These are phyloP conservation scores for Colletes gigas DNA, from an alignment of 1,140 invertebrate genomes.

Conservation along the genomic window DNA sequence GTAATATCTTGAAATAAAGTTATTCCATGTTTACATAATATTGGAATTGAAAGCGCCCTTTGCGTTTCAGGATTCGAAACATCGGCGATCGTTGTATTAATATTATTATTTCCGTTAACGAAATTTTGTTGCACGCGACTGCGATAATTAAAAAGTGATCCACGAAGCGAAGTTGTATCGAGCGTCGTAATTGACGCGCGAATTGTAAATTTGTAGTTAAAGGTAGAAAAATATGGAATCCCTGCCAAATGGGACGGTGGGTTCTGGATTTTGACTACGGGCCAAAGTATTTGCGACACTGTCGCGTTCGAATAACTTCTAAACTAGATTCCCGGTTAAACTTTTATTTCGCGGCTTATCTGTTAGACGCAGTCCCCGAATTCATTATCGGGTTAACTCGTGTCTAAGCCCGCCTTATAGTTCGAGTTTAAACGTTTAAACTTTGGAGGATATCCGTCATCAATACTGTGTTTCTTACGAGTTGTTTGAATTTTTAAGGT, in stretches of 20 bases:
- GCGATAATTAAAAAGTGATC: no score
- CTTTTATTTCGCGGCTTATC: constrained; percentile 35
- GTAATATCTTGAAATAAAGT: constrained; percentile 62
- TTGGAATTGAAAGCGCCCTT: constrained; percentile 43
- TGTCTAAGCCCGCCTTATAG: not conserved
- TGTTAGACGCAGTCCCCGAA: not conserved
- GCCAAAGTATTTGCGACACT: constrained; percentile 25
- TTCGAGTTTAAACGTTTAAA: not conserved
- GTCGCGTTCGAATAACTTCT: not conserved
- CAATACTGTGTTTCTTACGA: not conserved
- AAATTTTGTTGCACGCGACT: no score
- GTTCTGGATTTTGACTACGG: not conserved
- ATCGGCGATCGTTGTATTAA: no score
- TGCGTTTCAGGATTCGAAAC: constrained; percentile 52
- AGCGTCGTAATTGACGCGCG: not conserved
- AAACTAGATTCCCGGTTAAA: constrained; percentile 5
- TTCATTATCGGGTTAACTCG: not conserved
- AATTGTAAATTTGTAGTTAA: not conserved
- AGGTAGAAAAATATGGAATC: not conserved
- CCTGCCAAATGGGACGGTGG: constrained; percentile 6
- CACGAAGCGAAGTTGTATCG: no score
- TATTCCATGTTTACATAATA: constrained; percentile 73
- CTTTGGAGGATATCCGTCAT: not conserved
- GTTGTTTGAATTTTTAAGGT: no score
- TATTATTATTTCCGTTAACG: no score